These are phyloP conservation scores for Julus scandinavius DNA, from an alignment of 2,888 invertebrate species.

Conservation along the genomic window DNA sequence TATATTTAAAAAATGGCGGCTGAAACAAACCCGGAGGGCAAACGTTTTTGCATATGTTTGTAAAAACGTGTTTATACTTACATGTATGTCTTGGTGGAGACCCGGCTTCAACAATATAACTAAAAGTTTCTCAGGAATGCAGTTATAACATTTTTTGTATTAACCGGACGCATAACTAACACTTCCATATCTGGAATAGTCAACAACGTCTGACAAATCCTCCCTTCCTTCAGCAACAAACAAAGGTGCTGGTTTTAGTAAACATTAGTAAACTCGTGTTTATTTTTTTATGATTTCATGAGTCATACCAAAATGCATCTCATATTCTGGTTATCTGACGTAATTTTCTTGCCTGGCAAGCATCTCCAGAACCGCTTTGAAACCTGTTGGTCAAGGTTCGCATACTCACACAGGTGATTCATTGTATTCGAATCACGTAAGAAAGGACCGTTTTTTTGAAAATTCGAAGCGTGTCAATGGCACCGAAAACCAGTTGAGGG, in stretches of 20 bases:
- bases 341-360: background rate
- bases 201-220: background rate
- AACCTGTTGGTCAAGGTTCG: background rate
- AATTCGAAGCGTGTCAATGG: background rate
- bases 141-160: background rate
- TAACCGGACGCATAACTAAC: background rate
- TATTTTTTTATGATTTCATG: background rate
- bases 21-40: no score
- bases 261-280: background rate
- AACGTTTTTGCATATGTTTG: no score
- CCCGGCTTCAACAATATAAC: no score
- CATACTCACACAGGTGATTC: background rate
- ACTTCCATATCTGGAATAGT: background rate
- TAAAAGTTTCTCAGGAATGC: no score
- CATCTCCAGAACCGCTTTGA: background rate
- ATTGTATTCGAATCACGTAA: constrained; percentile 2
- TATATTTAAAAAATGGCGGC: no score
- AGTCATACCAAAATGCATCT: background rate
- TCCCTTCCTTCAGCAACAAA: background rate
- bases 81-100: no score
- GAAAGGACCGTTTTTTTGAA: background rate
- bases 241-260: constrained; percentile 2
- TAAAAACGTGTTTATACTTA: no score
- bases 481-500: background rate
- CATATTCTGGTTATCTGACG: constrained; percentile 14